phyloP scores from a whole-genome alignment of 2,888 invertebrate genomes.

The Abrostola triplasia region DNA sequence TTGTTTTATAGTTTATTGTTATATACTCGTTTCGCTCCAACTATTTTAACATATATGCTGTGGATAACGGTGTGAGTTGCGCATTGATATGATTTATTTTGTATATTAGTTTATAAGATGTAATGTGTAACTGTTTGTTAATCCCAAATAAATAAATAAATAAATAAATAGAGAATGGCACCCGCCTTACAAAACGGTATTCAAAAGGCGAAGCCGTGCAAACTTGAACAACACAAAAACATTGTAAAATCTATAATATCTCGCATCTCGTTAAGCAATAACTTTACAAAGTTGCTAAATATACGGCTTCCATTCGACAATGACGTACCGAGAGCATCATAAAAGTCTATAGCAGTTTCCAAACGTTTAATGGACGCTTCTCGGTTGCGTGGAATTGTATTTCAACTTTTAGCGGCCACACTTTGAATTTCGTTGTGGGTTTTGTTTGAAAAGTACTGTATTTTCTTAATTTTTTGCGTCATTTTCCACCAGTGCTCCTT shows the following conservation, averaged over 20 bases:
- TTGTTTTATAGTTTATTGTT: too few relatives aligned
- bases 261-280: conserved; percentile 57
- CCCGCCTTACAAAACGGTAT: background rate
- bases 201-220: conserved; percentile 11
- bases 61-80: too few relatives aligned
- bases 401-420: conserved; percentile 58
- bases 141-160: too few relatives aligned
- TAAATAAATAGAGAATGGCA: too few relatives aligned
- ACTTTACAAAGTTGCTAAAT: conserved; percentile 70
- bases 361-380: conserved; percentile 65
- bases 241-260: conserved; percentile 45
- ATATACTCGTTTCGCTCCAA: too few relatives aligned
- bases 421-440: conserved; percentile 55
- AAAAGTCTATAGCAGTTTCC: conserved; percentile 69
- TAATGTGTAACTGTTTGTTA: too few relatives aligned
- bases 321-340: conserved; percentile 66
- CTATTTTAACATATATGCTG: too few relatives aligned
- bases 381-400: conserved; percentile 60
- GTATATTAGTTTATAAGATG: too few relatives aligned
- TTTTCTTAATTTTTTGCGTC: conserved; percentile 41
- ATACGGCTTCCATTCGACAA: conserved; percentile 61
- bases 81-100: too few relatives aligned
- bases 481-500: conserved; percentile 28
- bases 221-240: conserved; percentile 25
- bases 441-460: conserved; percentile 45